Evolutionary conservation across 2,888 invertebrate species (phyloP).

Genomic region (Xylocampa areola): DNA sequence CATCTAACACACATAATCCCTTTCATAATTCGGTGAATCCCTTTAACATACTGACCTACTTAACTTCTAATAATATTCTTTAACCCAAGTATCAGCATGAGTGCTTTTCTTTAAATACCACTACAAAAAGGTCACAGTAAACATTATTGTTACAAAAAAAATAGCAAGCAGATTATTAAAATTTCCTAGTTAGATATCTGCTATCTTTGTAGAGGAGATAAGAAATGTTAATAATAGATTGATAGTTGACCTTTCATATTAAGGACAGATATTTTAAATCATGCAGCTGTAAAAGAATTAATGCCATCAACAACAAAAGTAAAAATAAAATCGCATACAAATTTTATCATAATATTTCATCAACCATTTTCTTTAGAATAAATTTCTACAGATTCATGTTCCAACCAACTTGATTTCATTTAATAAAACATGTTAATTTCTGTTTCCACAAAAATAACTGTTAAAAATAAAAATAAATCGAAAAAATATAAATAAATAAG

Average conservation of each 20-base stretch:
- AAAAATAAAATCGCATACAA: too few species aligned
- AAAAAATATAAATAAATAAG: neutral
- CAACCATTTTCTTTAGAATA: too few species aligned
- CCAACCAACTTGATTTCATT: conserved; percentile 19
- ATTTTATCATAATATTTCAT: too few species aligned
- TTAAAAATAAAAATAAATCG: neutral
- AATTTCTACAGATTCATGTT: too few species aligned
- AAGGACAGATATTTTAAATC: conserved; percentile 1
- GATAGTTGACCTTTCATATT: conserved; percentile 12
- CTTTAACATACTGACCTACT: conserved; percentile 40
- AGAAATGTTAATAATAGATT: conserved; percentile 4
- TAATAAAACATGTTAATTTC: too few species aligned
- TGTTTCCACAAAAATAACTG: neutral
- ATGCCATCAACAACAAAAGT: neutral
- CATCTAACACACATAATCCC: conserved; percentile 22
- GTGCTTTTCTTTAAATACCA: neutral
- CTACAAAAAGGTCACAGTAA: too few species aligned
- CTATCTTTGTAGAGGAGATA: conserved; percentile 10
- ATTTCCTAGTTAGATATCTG: conserved; percentile 18
- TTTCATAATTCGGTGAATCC: too few species aligned
- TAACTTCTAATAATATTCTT: conserved; percentile 30
- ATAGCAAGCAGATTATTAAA: neutral
- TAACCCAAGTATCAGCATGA: conserved; percentile 10
- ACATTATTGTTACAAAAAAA: too few species aligned
- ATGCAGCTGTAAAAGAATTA: neutral